Evolutionary conservation across 1,140 invertebrate species (phyloP), one percentile per base, ranked within the genome.

Genomic region (Drosophila arizonae): DNA sequence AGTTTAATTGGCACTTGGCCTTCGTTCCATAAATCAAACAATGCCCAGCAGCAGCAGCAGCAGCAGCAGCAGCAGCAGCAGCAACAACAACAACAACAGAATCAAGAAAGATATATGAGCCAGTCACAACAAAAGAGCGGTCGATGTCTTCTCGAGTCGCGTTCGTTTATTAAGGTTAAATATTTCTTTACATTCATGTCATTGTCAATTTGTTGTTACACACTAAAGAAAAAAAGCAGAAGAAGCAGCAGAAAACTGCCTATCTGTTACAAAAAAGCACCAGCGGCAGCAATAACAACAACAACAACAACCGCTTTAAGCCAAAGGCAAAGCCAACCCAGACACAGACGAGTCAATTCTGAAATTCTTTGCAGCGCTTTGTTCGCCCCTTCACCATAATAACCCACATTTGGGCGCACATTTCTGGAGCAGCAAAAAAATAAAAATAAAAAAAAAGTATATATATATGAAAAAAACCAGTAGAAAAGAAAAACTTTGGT

Each of bases 201-300:
- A 88, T 88, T 88, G 84, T 88, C 84, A 88, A 88, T 88, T 88
- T 88, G 79, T 84, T 88, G 81, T 88, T 80, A 89, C 81, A 89
- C 81, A 88, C 81, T 84, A 88, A 86, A 80, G 70, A 66, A 43
- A 55, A 10, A 6, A 33, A 8, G 10, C 68, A 30, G 56, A 26
- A 55, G 33, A 52, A 52, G 41, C 62, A 52, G 30, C 46, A 67
- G n/a, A 55, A 55, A 58, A 73, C 41, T 48, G 57, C 57, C 57
- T 60, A 60, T 60, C 57, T 60, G 57, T 48, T 46, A 51, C 10
- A 75, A 71, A 75, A 71, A 72, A 71, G 57, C 60, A 24, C 21
- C 21, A 24, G 21, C 21, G 21, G 21, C 21, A 24, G 21, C 21
- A 24, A 24, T 24, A 64, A 70, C 28, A 60, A 17, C 51, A 52